phyloP scores from a whole-genome alignment of 2,113 vertebrate species.

The Esox niger region DNA sequence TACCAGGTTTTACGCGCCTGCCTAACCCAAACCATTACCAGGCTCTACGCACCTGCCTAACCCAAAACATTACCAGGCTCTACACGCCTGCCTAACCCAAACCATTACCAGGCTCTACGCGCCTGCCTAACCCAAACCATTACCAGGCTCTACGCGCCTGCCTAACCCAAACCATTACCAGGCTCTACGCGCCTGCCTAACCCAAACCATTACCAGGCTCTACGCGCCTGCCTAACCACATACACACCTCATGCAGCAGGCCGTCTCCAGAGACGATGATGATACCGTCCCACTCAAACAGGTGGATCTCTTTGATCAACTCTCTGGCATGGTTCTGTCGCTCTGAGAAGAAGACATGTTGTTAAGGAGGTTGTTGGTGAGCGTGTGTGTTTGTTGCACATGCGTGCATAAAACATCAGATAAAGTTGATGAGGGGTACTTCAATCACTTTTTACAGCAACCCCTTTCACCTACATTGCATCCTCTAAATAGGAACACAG shows the following conservation, averaged over 20 bases:
- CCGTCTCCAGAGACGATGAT: constrained; percentile 87
- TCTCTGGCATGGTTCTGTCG: constrained; percentile 85
- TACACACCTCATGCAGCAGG: constrained; percentile 80
- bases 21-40: background rate
- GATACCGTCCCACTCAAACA: constrained; percentile 86
- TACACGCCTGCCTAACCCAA: background rate
- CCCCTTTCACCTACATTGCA: no score
- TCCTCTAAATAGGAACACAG: no score
- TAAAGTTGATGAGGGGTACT: no score
- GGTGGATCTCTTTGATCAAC: constrained; percentile 79
- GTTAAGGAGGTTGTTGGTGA: no score
- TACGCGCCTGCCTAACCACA: background rate
- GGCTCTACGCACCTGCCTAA: background rate
- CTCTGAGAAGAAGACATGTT: constrained; percentile 62
- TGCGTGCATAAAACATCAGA: no score
- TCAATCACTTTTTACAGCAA: no score
- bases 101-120: background rate
- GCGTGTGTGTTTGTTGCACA: constrained; percentile 41
- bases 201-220: background rate
- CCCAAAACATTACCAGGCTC: background rate
- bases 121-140: background rate
- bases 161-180: no score
- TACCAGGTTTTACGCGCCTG: constrained; percentile 2
- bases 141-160: constrained; percentile 2
- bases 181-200: background rate